phyloP scores from a whole-genome alignment of 2,113 vertebrate species.

The Todiramphus chloris region DNA sequence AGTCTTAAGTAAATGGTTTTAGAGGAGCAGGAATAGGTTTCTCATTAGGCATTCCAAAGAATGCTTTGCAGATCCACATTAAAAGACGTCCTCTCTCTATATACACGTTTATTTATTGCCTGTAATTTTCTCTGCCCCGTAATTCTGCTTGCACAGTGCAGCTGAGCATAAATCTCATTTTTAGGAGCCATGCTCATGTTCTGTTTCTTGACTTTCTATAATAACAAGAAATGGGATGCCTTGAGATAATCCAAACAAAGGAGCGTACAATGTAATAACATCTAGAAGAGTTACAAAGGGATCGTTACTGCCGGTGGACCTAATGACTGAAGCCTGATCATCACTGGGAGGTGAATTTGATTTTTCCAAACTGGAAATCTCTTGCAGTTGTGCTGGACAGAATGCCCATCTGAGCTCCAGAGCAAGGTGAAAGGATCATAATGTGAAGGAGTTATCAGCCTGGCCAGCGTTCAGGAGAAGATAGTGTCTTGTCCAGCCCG shows the following conservation, averaged over 20 bases:
- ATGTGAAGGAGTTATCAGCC: neutral
- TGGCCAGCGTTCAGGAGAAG: neutral
- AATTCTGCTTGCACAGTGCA: conserved; percentile 32
- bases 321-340: neutral
- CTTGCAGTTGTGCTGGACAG: neutral
- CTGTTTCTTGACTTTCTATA: conserved; percentile 34
- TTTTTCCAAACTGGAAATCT: neutral
- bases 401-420: neutral
- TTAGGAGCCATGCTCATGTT: conserved; percentile 33
- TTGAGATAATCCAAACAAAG: neutral
- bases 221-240: conserved; percentile 15
- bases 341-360: neutral
- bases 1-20: conserved; percentile 21
- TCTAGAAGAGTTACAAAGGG: neutral
- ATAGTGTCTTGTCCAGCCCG: neutral
- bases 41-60: conserved; percentile 45
- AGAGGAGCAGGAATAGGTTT: conserved; percentile 16
- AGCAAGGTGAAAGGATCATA: neutral
- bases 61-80: conserved; percentile 20
- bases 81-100: conserved; percentile 16
- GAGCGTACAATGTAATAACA: neutral
- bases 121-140: conserved; percentile 35
- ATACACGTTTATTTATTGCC: conserved; percentile 31
- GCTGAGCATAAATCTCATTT: conserved; percentile 47
- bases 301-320: neutral